These are phyloP conservation scores for Germaria angustata DNA, from an alignment of 2,888 invertebrate genomes.

Conservation along the genomic window DNA sequence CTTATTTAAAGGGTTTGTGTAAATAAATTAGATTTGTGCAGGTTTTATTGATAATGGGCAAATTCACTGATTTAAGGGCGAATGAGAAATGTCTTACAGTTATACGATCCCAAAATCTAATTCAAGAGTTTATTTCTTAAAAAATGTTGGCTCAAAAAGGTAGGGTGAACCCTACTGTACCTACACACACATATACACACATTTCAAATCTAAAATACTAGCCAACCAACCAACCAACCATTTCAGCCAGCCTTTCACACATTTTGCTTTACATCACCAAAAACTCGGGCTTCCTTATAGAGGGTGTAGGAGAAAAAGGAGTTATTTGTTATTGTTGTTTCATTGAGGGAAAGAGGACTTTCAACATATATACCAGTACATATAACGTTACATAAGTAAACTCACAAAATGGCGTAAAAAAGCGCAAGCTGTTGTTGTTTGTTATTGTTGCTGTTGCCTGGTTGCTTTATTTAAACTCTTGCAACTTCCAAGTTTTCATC, in stretches of 20 bases:
- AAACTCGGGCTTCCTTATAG: not conserved
- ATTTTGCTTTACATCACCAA: conserved; percentile 46
- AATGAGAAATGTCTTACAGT: too few relatives aligned
- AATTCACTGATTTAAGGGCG: too few relatives aligned
- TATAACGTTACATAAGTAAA: conserved; percentile 44
- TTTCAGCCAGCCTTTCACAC: conserved; percentile 57
- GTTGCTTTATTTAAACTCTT: conserved; percentile 45
- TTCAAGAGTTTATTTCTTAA: too few relatives aligned
- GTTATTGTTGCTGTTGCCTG: conserved; percentile 44
- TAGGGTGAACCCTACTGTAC: not conserved
- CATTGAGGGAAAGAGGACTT: conserved; percentile 9
- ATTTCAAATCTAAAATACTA: not conserved
- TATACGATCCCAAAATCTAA: too few relatives aligned
- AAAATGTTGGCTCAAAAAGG: too few relatives aligned
- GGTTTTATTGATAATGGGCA: too few relatives aligned
- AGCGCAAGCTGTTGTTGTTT: conserved; percentile 65
- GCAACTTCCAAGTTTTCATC: conserved; percentile 57
- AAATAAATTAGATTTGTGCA: too few relatives aligned
- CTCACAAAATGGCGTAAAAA: conserved; percentile 68
- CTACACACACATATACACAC: not conserved
- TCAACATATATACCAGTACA: conserved; percentile 19
- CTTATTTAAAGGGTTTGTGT: too few relatives aligned
- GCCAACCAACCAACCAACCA: conserved; percentile 45
- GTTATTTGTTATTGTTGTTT: not conserved
- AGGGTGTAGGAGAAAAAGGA: conserved; percentile 13